Base-by-base conservation (phyloP, 2,113 vertebrate genomes). In the Salvelinus alpinus region DNA sequence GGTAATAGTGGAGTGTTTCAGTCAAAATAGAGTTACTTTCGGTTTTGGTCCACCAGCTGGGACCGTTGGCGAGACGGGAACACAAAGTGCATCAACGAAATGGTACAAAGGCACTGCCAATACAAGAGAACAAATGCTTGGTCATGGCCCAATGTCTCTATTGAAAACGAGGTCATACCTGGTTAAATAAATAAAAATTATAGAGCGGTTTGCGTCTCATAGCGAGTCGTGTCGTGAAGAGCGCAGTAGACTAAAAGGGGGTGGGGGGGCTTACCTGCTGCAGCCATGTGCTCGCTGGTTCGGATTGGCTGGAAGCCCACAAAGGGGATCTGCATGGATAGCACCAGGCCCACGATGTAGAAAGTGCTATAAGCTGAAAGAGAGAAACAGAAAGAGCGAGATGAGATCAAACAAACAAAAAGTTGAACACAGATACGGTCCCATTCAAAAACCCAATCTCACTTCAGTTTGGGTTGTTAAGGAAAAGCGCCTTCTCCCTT, bases 251-350 rank as follows among this genome's bases (percentile, higher is more conserved):
- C 12, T 44, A 38, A 29, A 76, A 18, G 22, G 48, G 73, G 29
- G 4, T 5, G 29, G 73, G 0, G 70, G 25, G 76, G 79, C 88
- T 84, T 94, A 99, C 97, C 97, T 88, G 97, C 97, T 80, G 97
- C 97, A 78, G 97, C 96, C 97, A 99, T 99, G 91, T 99, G 97
- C 77, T 99, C 97, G 78, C 97, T 99, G 86, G 97, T 99, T 88
- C 97, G 95, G 89, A 98, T 98, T 84, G 97, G 96, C 85, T 98
- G 97, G 90, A 99, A 98, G 86, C 96, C 97, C 78, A 99, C 97
- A 73, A 99, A 99, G 27, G 97, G 97, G 86, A 99, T 94, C 90
- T 99, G 97, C 97, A 99, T 99, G 0, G 97, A 98, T 83, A 99
- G 90, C 82, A 99, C 91, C 81, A 98, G 95, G n/a, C 97, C 97